Evolutionary conservation across 2,113 vertebrate genomes (phyloP).

Genomic region (Callospermophilus lateralis): DNA sequence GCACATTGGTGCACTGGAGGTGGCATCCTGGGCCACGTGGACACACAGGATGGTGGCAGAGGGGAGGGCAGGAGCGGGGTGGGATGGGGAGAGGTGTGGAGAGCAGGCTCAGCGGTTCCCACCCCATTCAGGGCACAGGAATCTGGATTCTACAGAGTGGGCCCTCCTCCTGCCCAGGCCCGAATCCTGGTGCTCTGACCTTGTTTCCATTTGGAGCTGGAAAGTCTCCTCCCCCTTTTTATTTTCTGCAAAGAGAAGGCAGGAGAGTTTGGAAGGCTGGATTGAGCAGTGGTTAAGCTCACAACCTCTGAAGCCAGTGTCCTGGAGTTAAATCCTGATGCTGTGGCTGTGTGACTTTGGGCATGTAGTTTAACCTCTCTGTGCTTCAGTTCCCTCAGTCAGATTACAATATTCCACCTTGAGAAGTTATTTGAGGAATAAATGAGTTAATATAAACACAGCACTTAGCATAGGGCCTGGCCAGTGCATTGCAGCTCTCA

Average conservation of each 20-base stretch:
- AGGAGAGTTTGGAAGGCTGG: not conserved
- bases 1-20: not conserved
- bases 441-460: no score
- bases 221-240: constrained; percentile 60
- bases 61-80: not conserved
- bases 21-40: not conserved
- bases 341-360: not conserved
- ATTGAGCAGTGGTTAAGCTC: not conserved
- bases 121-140: not conserved
- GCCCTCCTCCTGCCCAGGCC: not conserved
- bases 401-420: not conserved
- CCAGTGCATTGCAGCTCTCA: not conserved
- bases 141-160: not conserved
- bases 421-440: not conserved
- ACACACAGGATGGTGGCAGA: not conserved
- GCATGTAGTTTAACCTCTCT: no score
- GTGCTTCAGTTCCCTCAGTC: no score
- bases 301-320: not conserved
- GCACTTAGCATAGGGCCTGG: not conserved
- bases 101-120: not conserved
- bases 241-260: constrained; percentile 63
- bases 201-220: constrained; percentile 54
- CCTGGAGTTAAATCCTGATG: not conserved
- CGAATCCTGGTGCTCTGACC: constrained; percentile 27
- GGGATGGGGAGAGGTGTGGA: not conserved